These are phyloP conservation scores for Aspidapion aeneum DNA, from an alignment of 2,888 invertebrate species.

Conservation along the genomic window DNA sequence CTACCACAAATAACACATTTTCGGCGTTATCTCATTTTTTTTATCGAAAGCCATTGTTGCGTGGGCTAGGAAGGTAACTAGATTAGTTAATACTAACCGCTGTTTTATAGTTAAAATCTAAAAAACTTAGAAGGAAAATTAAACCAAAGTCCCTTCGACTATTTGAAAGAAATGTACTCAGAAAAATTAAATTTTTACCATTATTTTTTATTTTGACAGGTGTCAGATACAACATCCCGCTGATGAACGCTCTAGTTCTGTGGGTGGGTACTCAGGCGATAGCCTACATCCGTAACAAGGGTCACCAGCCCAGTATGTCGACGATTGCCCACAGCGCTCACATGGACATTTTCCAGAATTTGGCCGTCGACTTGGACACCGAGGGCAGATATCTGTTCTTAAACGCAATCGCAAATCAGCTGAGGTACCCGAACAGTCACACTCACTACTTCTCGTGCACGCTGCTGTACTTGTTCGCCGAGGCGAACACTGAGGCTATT, in stretches of 20 bases:
- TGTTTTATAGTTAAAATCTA: too few species aligned
- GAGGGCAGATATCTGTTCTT: conserved; percentile 97
- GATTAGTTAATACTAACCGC: too few species aligned
- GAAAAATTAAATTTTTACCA: not conserved
- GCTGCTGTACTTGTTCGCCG: conserved; percentile 93
- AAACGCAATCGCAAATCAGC: conserved; percentile 97
- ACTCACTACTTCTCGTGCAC: conserved; percentile 99
- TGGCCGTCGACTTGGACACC: conserved; percentile 96
- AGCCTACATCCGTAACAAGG: conserved; percentile 83
- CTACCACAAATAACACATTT: too few species aligned
- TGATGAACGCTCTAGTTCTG: conserved; percentile 96
- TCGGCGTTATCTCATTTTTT: too few species aligned
- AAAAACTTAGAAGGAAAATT: too few species aligned
- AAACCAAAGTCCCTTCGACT: too few species aligned
- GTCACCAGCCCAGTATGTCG: conserved; percentile 90
- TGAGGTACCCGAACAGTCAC: conserved; percentile 98
- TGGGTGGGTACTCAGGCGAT: conserved; percentile 98
- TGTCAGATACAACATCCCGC: conserved; percentile 84
- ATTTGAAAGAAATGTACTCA: too few species aligned
- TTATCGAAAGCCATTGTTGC: too few species aligned
- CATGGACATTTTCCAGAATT: conserved; percentile 99
- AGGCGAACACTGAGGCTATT: conserved; percentile 95
- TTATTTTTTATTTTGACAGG: conserved; percentile 49
- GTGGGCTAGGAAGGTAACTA: too few species aligned
- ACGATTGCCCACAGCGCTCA: conserved; percentile 98